A percentile compares a stretch with the other conserved stretches of the same genome.
Evolutionary conservation across 2,113 vertebrate species (phyloP).

Genomic region (Stigmatopora argus): DNA sequence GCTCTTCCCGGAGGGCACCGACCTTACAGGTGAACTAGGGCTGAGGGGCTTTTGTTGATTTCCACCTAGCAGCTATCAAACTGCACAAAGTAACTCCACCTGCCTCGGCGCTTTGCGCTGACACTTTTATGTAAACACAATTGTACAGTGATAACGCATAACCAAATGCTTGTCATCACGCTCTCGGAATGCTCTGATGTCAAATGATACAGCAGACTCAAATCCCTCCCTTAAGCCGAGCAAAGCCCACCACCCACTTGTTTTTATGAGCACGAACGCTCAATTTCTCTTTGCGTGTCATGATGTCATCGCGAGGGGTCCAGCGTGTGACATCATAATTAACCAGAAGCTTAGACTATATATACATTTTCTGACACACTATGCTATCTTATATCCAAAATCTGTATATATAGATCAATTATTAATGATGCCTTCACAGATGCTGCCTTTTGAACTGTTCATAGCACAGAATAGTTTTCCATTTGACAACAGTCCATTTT

Average conservation of each 20-base stretch:
- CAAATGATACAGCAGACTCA: conserved; percentile 26
- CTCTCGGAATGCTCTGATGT: conserved; percentile 48
- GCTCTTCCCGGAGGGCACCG: conserved; percentile 95
- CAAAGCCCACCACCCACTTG: conserved; percentile 23
- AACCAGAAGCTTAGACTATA: conserved; percentile 22
- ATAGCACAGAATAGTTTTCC: too few species aligned
- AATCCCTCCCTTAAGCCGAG: conserved; percentile 43
- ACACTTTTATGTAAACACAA: conserved; percentile 32
- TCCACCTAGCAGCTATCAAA: too few species aligned
- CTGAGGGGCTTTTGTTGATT: not conserved
- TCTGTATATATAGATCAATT: too few species aligned
- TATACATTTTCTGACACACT: conserved; percentile 11
- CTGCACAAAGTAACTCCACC: not conserved
- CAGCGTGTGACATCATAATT: conserved; percentile 31
- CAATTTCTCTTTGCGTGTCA: conserved; percentile 28
- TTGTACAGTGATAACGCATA: conserved; percentile 38
- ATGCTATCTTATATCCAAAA: not conserved
- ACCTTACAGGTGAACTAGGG: conserved; percentile 83
- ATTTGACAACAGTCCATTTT: too few species aligned
- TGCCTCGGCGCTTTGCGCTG: conserved; percentile 18
- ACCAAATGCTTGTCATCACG: conserved; percentile 30
- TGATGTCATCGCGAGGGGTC: conserved; percentile 29
- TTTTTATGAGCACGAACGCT: conserved; percentile 26
- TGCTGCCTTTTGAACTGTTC: too few species aligned
- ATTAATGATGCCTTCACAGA: too few species aligned